phyloP scores from a whole-genome alignment of 1,140 invertebrate genomes.

The Aphelenchoides besseyi region DNA sequence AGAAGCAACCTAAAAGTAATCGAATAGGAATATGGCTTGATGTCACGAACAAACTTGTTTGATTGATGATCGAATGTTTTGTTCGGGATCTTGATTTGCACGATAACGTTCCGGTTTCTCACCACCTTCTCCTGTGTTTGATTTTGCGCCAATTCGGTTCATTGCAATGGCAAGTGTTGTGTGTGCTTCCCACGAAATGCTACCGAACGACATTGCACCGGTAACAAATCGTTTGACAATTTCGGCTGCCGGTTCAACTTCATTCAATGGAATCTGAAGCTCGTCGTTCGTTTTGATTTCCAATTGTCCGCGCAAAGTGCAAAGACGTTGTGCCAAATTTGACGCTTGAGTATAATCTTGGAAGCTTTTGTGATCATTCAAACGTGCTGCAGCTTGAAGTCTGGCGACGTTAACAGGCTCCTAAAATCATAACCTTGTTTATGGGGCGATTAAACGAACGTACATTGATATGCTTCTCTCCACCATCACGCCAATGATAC shows the following conservation, averaged over 20 bases:
- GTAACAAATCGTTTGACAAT: slow-evolving; percentile 83
- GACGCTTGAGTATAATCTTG: slow-evolving; percentile 82
- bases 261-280: slow-evolving; percentile 73
- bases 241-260: slow-evolving; percentile 84
- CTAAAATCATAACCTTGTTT: too few species aligned
- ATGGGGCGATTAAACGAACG: too few species aligned
- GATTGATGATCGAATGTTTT: slow-evolving; percentile 71
- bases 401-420: slow-evolving; percentile 88
- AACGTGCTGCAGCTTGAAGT: slow-evolving; percentile 75
- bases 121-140: slow-evolving; percentile 91
- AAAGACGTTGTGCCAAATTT: slow-evolving; percentile 78
- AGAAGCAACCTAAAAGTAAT: slow-evolving; percentile 77
- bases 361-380: slow-evolving; percentile 79
- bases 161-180: slow-evolving; percentile 89
- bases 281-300: slow-evolving; percentile 75
- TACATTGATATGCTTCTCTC: slow-evolving; percentile 96
- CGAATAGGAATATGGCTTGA: neutral
- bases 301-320: slow-evolving; percentile 86
- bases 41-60: slow-evolving; percentile 68
- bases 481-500: slow-evolving; percentile 92
- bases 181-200: slow-evolving; percentile 88
- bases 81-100: slow-evolving; percentile 72
- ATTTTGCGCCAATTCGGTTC: slow-evolving; percentile 91
- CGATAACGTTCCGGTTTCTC: slow-evolving; percentile 79
- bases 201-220: slow-evolving; percentile 84